Evolutionary conservation across 92 coral and sea anemone species (phyloP).

Genomic region (Scolanthus callimorphus): DNA sequence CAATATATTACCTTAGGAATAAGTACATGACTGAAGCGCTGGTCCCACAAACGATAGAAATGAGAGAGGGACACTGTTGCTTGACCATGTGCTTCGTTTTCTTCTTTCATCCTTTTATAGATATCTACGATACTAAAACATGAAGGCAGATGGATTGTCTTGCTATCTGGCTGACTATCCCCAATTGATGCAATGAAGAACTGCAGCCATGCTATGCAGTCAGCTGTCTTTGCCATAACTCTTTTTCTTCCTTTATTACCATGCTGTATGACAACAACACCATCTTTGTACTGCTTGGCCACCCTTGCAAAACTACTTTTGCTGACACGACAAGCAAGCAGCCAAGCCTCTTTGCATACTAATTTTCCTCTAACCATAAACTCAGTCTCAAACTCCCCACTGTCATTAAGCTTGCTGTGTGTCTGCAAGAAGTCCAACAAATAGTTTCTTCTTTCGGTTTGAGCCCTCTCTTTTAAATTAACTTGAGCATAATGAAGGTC

Average conservation of each 20-base stretch:
- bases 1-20: conserved; percentile 45
- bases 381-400: conserved; percentile 18
- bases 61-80: conserved; percentile 35
- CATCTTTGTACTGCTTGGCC: conserved; percentile 19
- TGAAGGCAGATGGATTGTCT: conserved; percentile 48
- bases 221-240: conserved; percentile 18
- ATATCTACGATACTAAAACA: conserved; percentile 23
- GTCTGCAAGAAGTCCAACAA: conserved; percentile 19
- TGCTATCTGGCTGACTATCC: conserved; percentile 34
- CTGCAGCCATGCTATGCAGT: conserved; percentile 47
- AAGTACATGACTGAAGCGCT: conserved; percentile 30
- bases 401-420: conserved; percentile 18
- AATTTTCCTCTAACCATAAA: conserved; percentile 31
- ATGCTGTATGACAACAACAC: conserved; percentile 20
- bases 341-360: conserved; percentile 38
- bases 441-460: conserved; percentile 24
- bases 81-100: conserved; percentile 5
- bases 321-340: conserved; percentile 12
- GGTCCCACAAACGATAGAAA: conserved; percentile 22
- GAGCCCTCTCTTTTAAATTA: conserved; percentile 7
- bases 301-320: conserved; percentile 16
- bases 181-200: conserved; percentile 30
- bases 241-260: conserved; percentile 22
- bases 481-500: conserved; percentile 19
- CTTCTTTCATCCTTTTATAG: conserved; percentile 23